Conservation (phyloP, 2,113 vertebrate genomes). For the Malurus elegans region DNA sequence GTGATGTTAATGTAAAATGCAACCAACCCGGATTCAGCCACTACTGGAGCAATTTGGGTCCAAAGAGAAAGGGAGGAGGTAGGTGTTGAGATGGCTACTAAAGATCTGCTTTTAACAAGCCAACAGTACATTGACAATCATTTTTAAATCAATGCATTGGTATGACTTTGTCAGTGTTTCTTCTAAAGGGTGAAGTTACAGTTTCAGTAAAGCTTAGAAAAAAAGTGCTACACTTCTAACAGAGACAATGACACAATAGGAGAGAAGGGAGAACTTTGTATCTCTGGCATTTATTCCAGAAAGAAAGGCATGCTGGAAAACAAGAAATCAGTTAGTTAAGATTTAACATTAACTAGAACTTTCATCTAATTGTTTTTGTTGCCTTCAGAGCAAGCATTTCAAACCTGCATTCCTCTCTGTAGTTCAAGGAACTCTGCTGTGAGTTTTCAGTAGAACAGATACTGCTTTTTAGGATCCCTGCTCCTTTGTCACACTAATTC, state of each 20-base stretch:
- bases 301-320: neutral
- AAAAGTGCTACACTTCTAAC: neutral
- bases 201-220: neutral
- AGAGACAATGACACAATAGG: neutral
- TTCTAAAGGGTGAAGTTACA: neutral
- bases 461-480: neutral
- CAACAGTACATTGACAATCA: neutral
- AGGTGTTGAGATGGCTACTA: neutral
- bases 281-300: neutral
- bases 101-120: neutral
- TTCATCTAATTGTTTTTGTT: slow-evolving; percentile 19
- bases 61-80: neutral
- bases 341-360: slow-evolving; percentile 11
- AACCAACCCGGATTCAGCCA: neutral
- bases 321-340: slow-evolving; percentile 1
- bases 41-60: neutral
- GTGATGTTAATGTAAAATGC: neutral
- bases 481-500: slow-evolving; percentile 62
- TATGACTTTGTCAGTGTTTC: neutral
- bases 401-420: neutral
- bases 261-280: neutral
- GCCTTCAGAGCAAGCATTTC: slow-evolving; percentile 8
- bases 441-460: neutral
- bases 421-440: neutral
- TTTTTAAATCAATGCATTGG: neutral